Evolutionary conservation across 1,140 invertebrate species (phyloP).

Genomic region (Stegodyphus mimosarum): DNA sequence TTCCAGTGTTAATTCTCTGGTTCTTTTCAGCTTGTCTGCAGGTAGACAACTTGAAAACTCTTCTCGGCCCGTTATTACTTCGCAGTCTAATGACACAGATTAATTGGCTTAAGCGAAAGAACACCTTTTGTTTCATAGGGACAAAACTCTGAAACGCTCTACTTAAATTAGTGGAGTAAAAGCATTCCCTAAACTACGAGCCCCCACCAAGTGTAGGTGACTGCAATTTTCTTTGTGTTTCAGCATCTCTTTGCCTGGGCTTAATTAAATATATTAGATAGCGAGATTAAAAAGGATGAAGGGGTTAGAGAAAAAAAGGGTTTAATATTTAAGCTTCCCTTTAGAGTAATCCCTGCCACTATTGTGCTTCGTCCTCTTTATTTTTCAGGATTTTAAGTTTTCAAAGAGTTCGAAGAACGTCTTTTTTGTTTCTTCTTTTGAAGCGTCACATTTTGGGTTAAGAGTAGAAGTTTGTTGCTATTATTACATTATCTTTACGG

Average conservation of each 20-base stretch:
- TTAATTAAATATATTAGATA: slow-evolving; percentile 59
- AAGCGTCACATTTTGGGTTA: neutral
- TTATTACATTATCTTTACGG: slow-evolving; percentile 56
- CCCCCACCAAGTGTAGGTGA: neutral
- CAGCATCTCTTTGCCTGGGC: slow-evolving; percentile 26
- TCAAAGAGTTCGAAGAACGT: neutral
- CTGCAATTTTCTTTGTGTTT: slow-evolving; percentile 17
- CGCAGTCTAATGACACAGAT: slow-evolving; percentile 53
- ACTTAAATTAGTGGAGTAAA: slow-evolving; percentile 43
- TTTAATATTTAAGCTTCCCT: slow-evolving; percentile 54
- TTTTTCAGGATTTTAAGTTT: slow-evolving; percentile 50
- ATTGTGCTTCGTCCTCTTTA: slow-evolving; percentile 33
- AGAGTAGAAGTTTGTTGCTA: slow-evolving; percentile 25
- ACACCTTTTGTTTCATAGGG: slow-evolving; percentile 47
- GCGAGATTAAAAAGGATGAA: slow-evolving; percentile 53
- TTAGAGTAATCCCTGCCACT: neutral
- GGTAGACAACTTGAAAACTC: slow-evolving; percentile 22
- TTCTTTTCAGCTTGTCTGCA: slow-evolving; percentile 35
- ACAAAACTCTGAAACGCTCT: slow-evolving; percentile 25
- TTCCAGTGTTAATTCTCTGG: neutral
- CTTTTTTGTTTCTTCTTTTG: neutral
- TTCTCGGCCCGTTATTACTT: slow-evolving; percentile 31
- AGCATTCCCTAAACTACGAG: slow-evolving; percentile 26
- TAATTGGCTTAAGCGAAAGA: slow-evolving; percentile 59
- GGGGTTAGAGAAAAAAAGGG: slow-evolving; percentile 13